Percentiles rank a stretch among this genome's conserved stretches.
phyloP scores from a whole-genome alignment of 1,140 invertebrate species.

The Ostrea denselamellosa region DNA sequence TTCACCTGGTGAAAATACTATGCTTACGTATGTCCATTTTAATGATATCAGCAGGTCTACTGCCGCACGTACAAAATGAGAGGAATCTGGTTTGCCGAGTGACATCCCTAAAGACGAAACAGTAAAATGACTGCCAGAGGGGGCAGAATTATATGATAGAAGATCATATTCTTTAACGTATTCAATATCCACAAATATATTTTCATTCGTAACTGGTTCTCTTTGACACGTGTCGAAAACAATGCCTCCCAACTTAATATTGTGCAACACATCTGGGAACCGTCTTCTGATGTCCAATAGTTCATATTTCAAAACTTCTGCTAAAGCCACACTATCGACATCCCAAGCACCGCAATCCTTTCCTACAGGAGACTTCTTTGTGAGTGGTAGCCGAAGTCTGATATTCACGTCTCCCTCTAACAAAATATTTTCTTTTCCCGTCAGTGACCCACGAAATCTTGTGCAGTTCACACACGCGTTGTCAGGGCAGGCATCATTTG shows the following conservation, averaged over 20 bases:
- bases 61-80: background rate
- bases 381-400: slow-evolving; percentile 1
- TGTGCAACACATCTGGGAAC: background rate
- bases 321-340: background rate
- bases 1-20: slow-evolving; percentile 1
- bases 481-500: background rate
- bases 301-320: background rate
- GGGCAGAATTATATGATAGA: background rate
- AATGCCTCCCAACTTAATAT: background rate
- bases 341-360: background rate
- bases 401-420: slow-evolving; percentile 4
- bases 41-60: background rate
- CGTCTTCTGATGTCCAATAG: background rate
- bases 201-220: background rate
- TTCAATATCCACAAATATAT: background rate
- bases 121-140: background rate
- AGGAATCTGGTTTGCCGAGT: background rate
- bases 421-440: background rate
- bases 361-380: background rate
- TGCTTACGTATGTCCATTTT: slow-evolving; percentile 23
- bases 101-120: background rate
- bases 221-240: background rate
- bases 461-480: background rate
- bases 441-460: background rate
- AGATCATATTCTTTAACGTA: background rate